A percentile compares a stretch with the other conserved stretches of the same genome.
These are phyloP conservation scores for Meghimatium bilineatum DNA, from an alignment of 2,888 invertebrate species.

Conservation along the genomic window DNA sequence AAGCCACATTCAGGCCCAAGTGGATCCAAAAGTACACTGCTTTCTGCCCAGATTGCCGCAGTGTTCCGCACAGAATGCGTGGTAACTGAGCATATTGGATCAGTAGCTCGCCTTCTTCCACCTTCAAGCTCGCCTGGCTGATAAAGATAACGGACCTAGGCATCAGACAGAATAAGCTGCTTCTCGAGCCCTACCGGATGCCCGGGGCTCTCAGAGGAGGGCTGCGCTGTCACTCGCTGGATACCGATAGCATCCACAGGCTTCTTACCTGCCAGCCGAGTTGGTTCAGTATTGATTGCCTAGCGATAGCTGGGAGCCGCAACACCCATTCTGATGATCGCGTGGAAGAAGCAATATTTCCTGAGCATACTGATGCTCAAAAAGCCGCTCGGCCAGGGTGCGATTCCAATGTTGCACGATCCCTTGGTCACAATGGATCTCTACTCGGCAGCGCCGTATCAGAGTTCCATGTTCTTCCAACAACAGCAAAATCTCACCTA, in stretches of 20 bases:
- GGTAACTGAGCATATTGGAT: background rate
- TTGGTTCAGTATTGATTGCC: slow-evolving; percentile 6
- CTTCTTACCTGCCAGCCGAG: background rate
- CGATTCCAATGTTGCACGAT: slow-evolving; percentile 1
- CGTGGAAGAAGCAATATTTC: background rate
- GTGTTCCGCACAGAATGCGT: background rate
- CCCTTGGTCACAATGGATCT: background rate
- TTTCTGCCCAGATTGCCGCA: background rate
- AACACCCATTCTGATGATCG: background rate
- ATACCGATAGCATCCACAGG: slow-evolving; percentile 1
- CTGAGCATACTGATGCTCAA: slow-evolving; percentile 21
- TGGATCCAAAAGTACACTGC: background rate
- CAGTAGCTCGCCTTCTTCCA: background rate
- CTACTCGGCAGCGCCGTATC: background rate
- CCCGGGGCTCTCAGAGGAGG: background rate
- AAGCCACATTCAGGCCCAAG: background rate
- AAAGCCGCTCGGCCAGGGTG: slow-evolving; percentile 13
- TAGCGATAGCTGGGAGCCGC: background rate
- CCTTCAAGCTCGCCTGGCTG: slow-evolving; percentile 9
- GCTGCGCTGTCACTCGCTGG: background rate
- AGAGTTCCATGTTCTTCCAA: background rate
- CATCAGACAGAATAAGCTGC: slow-evolving; percentile 5
- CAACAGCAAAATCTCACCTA: slow-evolving; percentile 11
- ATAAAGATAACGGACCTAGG: background rate
- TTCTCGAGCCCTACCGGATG: background rate